Base-by-base conservation (phyloP, 2,888 invertebrate genomes). In the Dastarcus helophoroides region DNA sequence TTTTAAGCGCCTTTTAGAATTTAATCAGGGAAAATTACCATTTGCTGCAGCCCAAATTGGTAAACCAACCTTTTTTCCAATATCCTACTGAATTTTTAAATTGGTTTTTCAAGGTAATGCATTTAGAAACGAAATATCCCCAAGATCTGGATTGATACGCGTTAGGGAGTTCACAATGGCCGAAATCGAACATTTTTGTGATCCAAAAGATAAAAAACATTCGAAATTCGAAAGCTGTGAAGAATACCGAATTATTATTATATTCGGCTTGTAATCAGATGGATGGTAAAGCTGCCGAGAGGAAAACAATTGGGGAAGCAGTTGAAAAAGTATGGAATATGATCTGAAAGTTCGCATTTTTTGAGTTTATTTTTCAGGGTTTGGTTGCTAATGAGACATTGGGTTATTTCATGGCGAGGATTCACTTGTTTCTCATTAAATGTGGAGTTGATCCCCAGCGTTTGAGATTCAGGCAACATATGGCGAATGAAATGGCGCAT, bases 401-500 rank as follows among this genome's bases (percentile, higher is more conserved):
- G 13, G 98, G 91, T 1, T 99, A 98, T 57, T 99, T 93, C 58
- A 89, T 99, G 79, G 93, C 88, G 1, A 72, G 95, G 47, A 97
- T 97, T 48, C 83, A 93, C 53, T 64, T 76, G 52, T 99, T 93
- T 60, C 64, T 99, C 50, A 52, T 81, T 25, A 82, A 79, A 53
- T 76, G 90, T 39, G 98, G 98, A 23, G 79, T 99, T 31, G 84
- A 91, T 50, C 68, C 81, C 0, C 73, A 75, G 26, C 79, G 81
- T 47, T 62, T 99, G 31, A 74, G 98, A 22, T 99, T 99, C 65
- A 76, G 98, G 15, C 98, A 99, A 57, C 98, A 99, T 56, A 89
- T 99, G 89, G 71, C 81, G 37, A 99, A 98, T 63, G 98, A 99
- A 66, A 99, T 99, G 98, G 98, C 98, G 41, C 98, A 99, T 63